Evolutionary conservation across 2,113 vertebrate genomes (phyloP), one percentile per base, ranked within the genome.

Genomic region (Chascanopsetta lugubris): DNA sequence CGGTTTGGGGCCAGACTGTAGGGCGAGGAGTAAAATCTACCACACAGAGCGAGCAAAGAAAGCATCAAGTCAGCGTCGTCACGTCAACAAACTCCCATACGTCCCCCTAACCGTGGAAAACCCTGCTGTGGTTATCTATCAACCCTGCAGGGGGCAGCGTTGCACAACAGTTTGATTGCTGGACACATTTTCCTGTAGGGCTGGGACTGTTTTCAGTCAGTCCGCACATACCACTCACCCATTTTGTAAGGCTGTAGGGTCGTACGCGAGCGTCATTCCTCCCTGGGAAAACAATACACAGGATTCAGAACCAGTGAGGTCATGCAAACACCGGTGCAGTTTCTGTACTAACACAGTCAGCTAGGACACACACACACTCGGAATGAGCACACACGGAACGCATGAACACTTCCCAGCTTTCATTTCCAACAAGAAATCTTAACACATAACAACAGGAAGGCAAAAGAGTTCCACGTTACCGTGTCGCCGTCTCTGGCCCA

Each of bases 221-320:
- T 76, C 48, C 2, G 12, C 75, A 74, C 84, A 84, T 77, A 80
- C 70, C 83, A 85, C 94, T 92, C 92, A 98, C 96, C 96, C 96
- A 59, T 97, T 97, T 90, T 95, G 96, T 89, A 98, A 93, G 59
- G 94, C 94, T 46, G 95, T 88, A 7, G 95, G 95, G 89, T 97
- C 96, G 80, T 96, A 98, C 38, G 95, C 94, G 87, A 97, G 91
- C 79, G 95, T 94, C 96, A 97, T 94, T 69, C 94, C 92, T 80
- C 94, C 93, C 96, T 98, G 82, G 59, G 67, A 89, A 89, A 87
- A 85, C 81, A 88, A 87, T 70, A 79, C 65, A 72, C 15, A 66
- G 75, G 66, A 88, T 88, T 89, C 86, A 89, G 61, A 86, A 85
- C 56, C 66, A 64, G 75, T 88, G 86, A 88, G 61, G 61, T 86